Evolutionary conservation across 2,888 invertebrate genomes (phyloP).

Genomic region (Galeopsomyia nigrocyanea): DNA sequence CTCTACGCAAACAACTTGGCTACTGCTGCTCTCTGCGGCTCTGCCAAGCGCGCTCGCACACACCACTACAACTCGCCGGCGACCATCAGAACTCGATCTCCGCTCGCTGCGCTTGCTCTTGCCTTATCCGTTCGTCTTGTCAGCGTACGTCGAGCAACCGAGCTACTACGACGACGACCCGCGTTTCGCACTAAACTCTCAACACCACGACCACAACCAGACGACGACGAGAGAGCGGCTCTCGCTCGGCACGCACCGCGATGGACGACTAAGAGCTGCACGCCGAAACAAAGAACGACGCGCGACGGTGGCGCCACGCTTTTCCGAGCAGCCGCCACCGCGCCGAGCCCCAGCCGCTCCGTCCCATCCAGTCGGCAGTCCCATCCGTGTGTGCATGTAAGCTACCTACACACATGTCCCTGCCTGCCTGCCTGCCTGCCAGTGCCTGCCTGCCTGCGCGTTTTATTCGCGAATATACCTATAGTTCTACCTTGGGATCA

Average conservation of each 20-base stretch:
- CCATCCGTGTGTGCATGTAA: not conserved
- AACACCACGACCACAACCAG: too few species aligned
- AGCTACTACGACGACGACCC: not conserved
- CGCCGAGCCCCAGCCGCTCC: slow-evolving; percentile 4
- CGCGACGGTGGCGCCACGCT: slow-evolving; percentile 57
- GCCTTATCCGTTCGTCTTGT: not conserved
- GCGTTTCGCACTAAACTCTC: too few species aligned
- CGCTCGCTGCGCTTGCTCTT: slow-evolving; percentile 11
- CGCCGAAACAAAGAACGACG: slow-evolving; percentile 66
- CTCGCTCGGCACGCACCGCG: slow-evolving; percentile 27
- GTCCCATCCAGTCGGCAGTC: too few species aligned
- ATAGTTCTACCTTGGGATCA: slow-evolving; percentile 42
- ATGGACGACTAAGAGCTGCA: slow-evolving; percentile 41
- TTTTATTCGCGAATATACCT: slow-evolving; percentile 17
- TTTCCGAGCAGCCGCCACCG: slow-evolving; percentile 45
- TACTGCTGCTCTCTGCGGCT: not conserved
- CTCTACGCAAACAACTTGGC: too few species aligned
- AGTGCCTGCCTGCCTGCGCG: not conserved
- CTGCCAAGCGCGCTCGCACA: not conserved
- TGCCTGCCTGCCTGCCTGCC: not conserved
- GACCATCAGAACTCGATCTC: slow-evolving; percentile 1
- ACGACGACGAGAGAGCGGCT: slow-evolving; percentile 1
- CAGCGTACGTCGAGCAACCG: not conserved
- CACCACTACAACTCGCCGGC: not conserved
- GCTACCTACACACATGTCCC: too few species aligned